Conservation (phyloP, 2,113 vertebrate genomes). For the rat (Rattus norvegicus) region DNA sequence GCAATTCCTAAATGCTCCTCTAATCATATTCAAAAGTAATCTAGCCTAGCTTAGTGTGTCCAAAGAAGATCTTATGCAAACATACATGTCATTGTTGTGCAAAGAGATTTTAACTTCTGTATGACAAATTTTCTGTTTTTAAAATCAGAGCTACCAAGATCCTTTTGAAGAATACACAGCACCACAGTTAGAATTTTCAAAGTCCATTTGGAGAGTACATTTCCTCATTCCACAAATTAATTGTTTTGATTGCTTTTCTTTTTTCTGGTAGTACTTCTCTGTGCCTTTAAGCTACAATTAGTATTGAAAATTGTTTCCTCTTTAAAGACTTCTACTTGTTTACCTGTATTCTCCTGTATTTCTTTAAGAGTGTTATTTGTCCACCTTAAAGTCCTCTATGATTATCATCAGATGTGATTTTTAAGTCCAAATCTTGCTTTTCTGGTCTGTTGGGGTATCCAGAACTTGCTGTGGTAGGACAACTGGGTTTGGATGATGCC, state of each 20-base stretch:
- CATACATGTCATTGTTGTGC: not conserved
- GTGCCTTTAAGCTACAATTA: constrained; percentile 74
- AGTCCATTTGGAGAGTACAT: constrained; percentile 68
- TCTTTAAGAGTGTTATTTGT: too few species aligned
- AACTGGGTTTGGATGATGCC: too few species aligned
- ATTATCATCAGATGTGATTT: too few species aligned
- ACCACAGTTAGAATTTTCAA: constrained; percentile 59
- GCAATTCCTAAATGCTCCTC: not conserved
- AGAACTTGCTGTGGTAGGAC: too few species aligned
- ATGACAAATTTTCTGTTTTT: constrained; percentile 47
- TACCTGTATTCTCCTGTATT: too few species aligned
- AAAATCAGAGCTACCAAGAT: constrained; percentile 48
- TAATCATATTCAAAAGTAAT: not conserved
- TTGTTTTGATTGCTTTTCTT: not conserved
- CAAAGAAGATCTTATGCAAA: not conserved
- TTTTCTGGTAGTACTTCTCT: constrained; percentile 44
- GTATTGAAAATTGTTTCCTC: constrained; percentile 64
- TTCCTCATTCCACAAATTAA: constrained; percentile 68
- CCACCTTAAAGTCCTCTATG: too few species aligned
- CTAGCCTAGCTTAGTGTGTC: not conserved
- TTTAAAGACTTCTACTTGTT: too few species aligned
- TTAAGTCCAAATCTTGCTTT: too few species aligned
- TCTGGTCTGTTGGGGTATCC: too few species aligned
- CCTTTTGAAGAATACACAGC: constrained; percentile 70
- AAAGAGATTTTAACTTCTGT: constrained; percentile 60